phyloP scores from a whole-genome alignment of 2,888 invertebrate species.

The Nemapogon koenigi region DNA sequence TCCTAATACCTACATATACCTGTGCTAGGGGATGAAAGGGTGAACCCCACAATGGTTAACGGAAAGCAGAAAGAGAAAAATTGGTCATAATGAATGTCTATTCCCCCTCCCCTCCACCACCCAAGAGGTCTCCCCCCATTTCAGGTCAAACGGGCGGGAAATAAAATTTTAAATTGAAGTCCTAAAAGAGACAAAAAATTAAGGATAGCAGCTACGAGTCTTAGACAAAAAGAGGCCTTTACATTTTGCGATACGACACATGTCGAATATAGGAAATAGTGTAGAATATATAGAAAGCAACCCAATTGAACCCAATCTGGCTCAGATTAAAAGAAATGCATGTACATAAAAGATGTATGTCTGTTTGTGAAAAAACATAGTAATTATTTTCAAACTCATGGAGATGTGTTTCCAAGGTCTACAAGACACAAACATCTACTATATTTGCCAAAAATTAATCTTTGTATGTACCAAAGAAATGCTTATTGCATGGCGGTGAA shows the following conservation, averaged over 20 bases:
- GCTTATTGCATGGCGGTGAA: too few species aligned
- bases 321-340: too few species aligned
- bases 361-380: too few species aligned
- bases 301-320: too few species aligned
- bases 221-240: conserved; percentile 19
- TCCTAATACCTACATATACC: background rate
- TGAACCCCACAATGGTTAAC: background rate
- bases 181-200: conserved; percentile 51
- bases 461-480: too few species aligned
- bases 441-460: too few species aligned
- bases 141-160: conserved; percentile 47
- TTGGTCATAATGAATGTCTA: conserved; percentile 62
- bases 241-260: background rate
- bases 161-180: conserved; percentile 59
- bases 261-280: too few species aligned
- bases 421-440: too few species aligned
- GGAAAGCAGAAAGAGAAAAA: conserved; percentile 29
- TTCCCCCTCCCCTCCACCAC: conserved; percentile 27
- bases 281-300: too few species aligned
- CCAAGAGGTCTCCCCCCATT: conserved; percentile 23
- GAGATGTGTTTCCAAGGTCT: too few species aligned
- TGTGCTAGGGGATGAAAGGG: background rate
- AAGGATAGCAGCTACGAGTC: conserved; percentile 23
- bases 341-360: too few species aligned
- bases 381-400: too few species aligned